Conservation (phyloP, 2,797 vertebrate genomes). For the Champsocephalus esox region DNA sequence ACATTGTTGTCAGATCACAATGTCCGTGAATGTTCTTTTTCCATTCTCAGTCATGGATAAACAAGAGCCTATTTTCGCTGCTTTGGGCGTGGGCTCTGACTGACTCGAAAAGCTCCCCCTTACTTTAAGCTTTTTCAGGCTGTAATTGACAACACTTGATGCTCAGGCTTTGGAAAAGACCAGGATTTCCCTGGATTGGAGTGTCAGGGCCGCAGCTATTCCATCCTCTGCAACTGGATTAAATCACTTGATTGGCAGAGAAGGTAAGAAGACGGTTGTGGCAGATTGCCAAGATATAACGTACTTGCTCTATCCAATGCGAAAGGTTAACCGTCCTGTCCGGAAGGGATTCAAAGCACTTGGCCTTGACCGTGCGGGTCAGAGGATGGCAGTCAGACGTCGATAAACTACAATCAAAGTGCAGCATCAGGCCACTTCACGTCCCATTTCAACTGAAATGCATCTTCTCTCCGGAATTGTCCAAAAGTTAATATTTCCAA, state of each 20-base stretch:
- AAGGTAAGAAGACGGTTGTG: slow-evolving; percentile 52
- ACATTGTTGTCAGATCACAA: slow-evolving; percentile 69
- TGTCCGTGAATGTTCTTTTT: slow-evolving; percentile 57
- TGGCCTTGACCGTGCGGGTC: slow-evolving; percentile 72
- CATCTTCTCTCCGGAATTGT: slow-evolving; percentile 35
- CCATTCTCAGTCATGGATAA: slow-evolving; percentile 58
- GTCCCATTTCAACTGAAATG: slow-evolving; percentile 53
- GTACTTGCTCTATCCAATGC: slow-evolving; percentile 46
- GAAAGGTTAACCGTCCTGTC: slow-evolving; percentile 71
- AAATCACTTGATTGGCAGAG: slow-evolving; percentile 70
- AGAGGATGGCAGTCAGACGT: slow-evolving; percentile 52
- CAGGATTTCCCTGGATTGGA: slow-evolving; percentile 78
- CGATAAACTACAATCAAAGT: slow-evolving; percentile 59
- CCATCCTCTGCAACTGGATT: slow-evolving; percentile 71
- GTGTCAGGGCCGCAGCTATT: slow-evolving; percentile 62
- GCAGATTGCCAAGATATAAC: slow-evolving; percentile 57
- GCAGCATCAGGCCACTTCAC: slow-evolving; percentile 45
- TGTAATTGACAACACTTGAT: slow-evolving; percentile 78
- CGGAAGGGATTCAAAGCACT: slow-evolving; percentile 58
- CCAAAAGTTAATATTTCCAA: slow-evolving; percentile 32
- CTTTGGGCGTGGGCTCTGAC: slow-evolving; percentile 46
- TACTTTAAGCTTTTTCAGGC: slow-evolving; percentile 68
- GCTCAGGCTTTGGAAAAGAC: slow-evolving; percentile 69
- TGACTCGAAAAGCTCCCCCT: slow-evolving; percentile 47
- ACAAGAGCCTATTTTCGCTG: slow-evolving; percentile 64